Evolutionary conservation across 1,140 invertebrate genomes (phyloP), one percentile per base, ranked within the genome.

Genomic region (Halyomorpha halys): DNA sequence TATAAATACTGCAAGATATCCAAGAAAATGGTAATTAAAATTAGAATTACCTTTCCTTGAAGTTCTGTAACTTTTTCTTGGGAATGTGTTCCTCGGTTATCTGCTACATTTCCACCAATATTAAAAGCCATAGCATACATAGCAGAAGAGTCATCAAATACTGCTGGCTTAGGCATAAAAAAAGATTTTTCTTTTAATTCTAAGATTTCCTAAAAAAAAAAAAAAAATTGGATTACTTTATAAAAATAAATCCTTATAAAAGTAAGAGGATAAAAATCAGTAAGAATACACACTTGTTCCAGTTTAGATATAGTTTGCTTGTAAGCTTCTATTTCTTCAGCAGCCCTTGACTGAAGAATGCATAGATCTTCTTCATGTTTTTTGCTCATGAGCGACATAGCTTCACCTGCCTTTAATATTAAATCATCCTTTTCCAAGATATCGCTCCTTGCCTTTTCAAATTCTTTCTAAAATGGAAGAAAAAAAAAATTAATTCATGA

Each of bases 341-440:
- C 5, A 15, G 63, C 25, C 15, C 56, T 45, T 19, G 39, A 21
- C 30, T 62, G 61, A 16, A 67, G 51, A 54, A 56, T 27, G 39
- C 34, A 18, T 16, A 66, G 9, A 25, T 63, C 49, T 56, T 69
- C 66, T 56, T 62, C 59, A 30, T 69, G 66, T 60, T 69, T 65
- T 59, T 63, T 63, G 14, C 45, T 62, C 23, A 69, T 54, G 47
- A 66, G 21, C 23, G 65, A 54, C 63, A 70, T 65, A 14, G 69
- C 69, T 64, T 68, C 64, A 15, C 65, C 67, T 27, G 69, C 62
- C 53, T 68, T 51, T 23, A 68, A 34, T 13, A 70, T 53, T 16
- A 70, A 56, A 14, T 70, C 69, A 49, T 70, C 67, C 59, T 68
- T 70, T 30, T 70, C 69, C 1, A 21, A n/a, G 1, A 70, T 51